phyloP scores from a whole-genome alignment of 1,140 invertebrate genomes.

The Aplysia californica region DNA sequence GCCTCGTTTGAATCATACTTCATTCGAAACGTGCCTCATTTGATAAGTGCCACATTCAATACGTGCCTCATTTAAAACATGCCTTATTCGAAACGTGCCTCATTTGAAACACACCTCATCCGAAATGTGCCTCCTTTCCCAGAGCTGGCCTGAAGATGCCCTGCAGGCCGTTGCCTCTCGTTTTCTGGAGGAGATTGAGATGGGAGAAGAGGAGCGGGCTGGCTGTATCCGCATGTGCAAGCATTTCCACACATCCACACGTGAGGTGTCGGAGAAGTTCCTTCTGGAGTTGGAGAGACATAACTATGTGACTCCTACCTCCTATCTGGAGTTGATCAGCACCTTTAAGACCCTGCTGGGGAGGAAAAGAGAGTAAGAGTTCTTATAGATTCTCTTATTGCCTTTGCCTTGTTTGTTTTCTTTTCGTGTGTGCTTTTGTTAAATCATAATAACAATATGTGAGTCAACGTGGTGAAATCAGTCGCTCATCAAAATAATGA shows the following conservation, averaged over 20 bases:
- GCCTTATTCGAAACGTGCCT: too few relatives aligned
- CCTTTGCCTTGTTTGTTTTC: not conserved
- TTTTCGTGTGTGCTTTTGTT: not conserved
- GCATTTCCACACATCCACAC: slow-evolving; percentile 85
- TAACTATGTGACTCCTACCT: slow-evolving; percentile 69
- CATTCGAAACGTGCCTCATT: too few relatives aligned
- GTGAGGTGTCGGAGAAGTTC: slow-evolving; percentile 70
- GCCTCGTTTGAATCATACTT: too few relatives aligned
- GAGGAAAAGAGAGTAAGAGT: slow-evolving; percentile 75
- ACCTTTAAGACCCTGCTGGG: slow-evolving; percentile 66
- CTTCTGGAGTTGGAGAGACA: slow-evolving; percentile 74
- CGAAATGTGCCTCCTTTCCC: too few relatives aligned
- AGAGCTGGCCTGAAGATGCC: slow-evolving; percentile 71
- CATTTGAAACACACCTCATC: too few relatives aligned
- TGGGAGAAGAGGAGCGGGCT: slow-evolving; percentile 77
- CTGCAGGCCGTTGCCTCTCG: slow-evolving; percentile 86
- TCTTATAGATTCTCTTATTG: not conserved
- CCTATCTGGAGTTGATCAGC: slow-evolving; percentile 68
- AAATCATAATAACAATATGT: not conserved
- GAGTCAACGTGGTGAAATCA: too few relatives aligned
- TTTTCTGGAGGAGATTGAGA: slow-evolving; percentile 80
- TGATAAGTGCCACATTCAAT: too few relatives aligned
- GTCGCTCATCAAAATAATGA: too few relatives aligned
- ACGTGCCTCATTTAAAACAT: too few relatives aligned
- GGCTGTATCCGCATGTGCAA: slow-evolving; percentile 77